Percentiles rank a stretch among this genome's conserved stretches.
Evolutionary conservation across 2,888 invertebrate genomes (phyloP).

Genomic region (Holacanthella duospinosa): DNA sequence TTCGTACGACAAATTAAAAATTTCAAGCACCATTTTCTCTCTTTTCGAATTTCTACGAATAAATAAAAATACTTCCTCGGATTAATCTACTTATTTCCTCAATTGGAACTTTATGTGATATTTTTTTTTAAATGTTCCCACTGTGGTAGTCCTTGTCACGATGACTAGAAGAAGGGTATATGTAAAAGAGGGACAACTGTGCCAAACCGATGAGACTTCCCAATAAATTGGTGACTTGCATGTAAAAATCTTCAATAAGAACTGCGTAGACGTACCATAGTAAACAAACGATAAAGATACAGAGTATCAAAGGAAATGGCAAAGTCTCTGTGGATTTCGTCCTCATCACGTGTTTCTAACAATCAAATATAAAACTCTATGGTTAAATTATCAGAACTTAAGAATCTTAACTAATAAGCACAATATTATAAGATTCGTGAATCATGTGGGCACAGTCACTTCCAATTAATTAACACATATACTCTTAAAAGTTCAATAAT

Average conservation of each 20-base stretch:
- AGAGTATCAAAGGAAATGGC: constrained; percentile 77
- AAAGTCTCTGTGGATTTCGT: constrained; percentile 73
- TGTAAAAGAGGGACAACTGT: constrained; percentile 58
- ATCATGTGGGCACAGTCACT: too few relatives aligned
- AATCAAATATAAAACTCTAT: constrained; percentile 20
- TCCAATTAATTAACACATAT: too few relatives aligned
- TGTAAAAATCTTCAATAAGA: constrained; percentile 61
- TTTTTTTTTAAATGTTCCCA: too few relatives aligned
- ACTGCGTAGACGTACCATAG: constrained; percentile 73
- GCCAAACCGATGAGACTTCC: constrained; percentile 40
- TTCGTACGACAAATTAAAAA: too few relatives aligned
- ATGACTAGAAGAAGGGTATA: constrained; percentile 48
- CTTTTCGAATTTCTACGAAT: too few relatives aligned
- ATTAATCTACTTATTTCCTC: too few relatives aligned
- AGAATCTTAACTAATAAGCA: too few relatives aligned
- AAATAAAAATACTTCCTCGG: too few relatives aligned
- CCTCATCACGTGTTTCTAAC: constrained; percentile 62
- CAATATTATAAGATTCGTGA: too few relatives aligned
- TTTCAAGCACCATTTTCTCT: too few relatives aligned
- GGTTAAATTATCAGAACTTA: too few relatives aligned
- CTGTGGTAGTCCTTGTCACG: background rate
- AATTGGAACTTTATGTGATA: background rate
- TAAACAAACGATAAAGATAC: constrained; percentile 64
- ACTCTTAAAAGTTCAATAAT: too few relatives aligned
- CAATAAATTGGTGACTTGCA: constrained; percentile 50